phyloP scores from a whole-genome alignment of 1,140 invertebrate genomes.

The Microplitis demolitor region DNA sequence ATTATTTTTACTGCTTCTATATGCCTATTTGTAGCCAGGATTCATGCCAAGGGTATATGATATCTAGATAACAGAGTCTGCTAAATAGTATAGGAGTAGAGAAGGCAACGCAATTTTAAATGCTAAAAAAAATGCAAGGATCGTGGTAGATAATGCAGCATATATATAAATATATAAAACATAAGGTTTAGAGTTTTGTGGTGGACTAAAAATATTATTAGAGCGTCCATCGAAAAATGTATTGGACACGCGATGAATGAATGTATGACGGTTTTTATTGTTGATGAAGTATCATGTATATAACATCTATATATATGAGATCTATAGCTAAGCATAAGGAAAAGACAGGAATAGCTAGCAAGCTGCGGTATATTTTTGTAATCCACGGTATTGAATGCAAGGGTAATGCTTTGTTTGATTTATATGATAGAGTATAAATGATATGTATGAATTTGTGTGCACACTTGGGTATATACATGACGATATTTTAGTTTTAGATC shows the following conservation, averaged over 20 bases:
- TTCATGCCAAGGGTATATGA: background rate
- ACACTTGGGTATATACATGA: too few relatives aligned
- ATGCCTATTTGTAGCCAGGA: background rate
- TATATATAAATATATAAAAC: constrained; percentile 16
- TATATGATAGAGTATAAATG: too few relatives aligned
- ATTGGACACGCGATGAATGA: constrained; percentile 30
- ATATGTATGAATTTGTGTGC: too few relatives aligned
- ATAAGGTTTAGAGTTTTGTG: background rate
- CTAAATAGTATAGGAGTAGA: background rate
- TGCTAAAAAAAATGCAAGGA: constrained; percentile 32
- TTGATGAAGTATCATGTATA: constrained; percentile 7
- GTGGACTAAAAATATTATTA: too few relatives aligned
- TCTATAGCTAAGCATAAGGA: too few relatives aligned
- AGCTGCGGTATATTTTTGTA: too few relatives aligned
- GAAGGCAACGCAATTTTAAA: background rate
- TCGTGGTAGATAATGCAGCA: constrained; percentile 25
- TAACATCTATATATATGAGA: background rate
- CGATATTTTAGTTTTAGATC: too few relatives aligned
- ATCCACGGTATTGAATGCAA: too few relatives aligned
- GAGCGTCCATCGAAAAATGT: constrained; percentile 8
- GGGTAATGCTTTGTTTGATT: too few relatives aligned
- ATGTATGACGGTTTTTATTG: constrained; percentile 13
- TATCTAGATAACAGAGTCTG: background rate
- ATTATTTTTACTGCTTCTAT: background rate
- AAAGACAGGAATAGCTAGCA: too few relatives aligned